phyloP scores from a whole-genome alignment of 2,888 invertebrate species.

The Alcis repandata region DNA sequence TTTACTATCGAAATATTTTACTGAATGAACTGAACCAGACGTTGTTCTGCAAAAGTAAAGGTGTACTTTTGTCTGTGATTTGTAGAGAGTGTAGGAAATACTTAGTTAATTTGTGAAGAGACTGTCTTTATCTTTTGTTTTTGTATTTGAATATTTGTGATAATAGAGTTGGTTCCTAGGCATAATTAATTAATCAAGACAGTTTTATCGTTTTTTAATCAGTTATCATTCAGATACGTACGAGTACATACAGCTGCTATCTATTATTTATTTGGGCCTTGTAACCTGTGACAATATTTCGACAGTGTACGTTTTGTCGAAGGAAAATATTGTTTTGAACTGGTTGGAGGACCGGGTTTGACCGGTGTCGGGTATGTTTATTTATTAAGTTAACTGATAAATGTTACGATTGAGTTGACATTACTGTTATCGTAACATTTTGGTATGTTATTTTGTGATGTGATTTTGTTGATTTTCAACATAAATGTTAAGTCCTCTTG shows the following conservation, averaged over 20 bases:
- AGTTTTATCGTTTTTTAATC: background rate
- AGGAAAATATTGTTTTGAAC: constrained; percentile 19
- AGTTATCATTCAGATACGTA: background rate
- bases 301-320: constrained; percentile 7
- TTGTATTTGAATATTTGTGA: background rate
- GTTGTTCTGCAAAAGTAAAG: background rate
- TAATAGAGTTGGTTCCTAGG: background rate
- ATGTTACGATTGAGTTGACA: background rate
- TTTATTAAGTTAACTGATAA: constrained; percentile 5
- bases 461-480: background rate
- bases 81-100: too few species aligned
- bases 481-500: background rate
- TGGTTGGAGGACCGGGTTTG: background rate
- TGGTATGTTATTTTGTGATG: background rate
- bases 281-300: constrained; percentile 10
- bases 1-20: too few species aligned
- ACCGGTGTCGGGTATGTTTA: constrained; percentile 16
- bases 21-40: background rate
- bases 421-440: constrained; percentile 11
- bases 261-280: background rate
- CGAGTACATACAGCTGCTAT: background rate
- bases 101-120: too few species aligned
- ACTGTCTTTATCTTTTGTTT: background rate
- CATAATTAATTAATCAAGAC: background rate
- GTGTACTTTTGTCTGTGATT: too few species aligned